phyloP scores from a whole-genome alignment of 2,888 invertebrate genomes.

The Piscicola geometra region DNA sequence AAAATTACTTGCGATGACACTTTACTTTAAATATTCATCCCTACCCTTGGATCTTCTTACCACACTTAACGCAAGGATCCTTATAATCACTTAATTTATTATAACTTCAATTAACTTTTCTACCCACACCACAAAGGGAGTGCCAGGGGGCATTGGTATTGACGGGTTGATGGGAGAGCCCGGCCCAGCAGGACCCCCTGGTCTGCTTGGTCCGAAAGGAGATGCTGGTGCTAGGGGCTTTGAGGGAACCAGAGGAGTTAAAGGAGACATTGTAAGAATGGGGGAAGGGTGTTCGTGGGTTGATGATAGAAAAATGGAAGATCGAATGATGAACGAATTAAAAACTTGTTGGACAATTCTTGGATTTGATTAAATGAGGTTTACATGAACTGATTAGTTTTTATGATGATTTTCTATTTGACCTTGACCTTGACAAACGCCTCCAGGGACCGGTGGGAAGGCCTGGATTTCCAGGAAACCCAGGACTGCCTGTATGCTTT shows the following conservation, averaged over 20 bases:
- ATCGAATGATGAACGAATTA: no score
- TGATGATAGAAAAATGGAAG: not conserved
- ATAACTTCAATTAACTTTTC: no score
- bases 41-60: no score
- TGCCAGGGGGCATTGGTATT: not conserved
- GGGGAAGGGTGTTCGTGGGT: constrained; percentile 68
- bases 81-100: no score
- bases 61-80: no score
- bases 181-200: constrained; percentile 30
- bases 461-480: constrained; percentile 74
- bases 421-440: no score
- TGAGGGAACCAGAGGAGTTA: constrained; percentile 32
- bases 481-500: constrained; percentile 44
- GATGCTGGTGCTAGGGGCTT: constrained; percentile 33
- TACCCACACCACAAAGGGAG: no score
- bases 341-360: not conserved
- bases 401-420: no score
- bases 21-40: no score
- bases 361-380: not conserved
- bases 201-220: constrained; percentile 39
- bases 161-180: not conserved
- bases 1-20: no score
- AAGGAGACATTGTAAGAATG: constrained; percentile 41
- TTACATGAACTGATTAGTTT: not conserved
- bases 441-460: constrained; percentile 63